Conservation (phyloP, 1,140 invertebrate species). For the Aphaenogaster floridana region DNA sequence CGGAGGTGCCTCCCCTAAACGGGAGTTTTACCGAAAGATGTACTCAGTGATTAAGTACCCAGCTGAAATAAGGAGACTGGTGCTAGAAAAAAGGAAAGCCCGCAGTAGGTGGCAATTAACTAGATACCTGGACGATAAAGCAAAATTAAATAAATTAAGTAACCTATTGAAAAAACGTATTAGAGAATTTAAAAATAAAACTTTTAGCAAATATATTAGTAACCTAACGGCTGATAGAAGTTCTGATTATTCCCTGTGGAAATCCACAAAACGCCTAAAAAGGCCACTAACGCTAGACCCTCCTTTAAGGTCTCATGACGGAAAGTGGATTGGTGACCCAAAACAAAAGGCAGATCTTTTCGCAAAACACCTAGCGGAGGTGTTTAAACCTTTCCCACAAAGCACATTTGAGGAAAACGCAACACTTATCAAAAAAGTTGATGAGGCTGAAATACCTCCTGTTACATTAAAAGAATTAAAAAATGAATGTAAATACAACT, state of each 20-base stretch:
- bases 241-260: neutral
- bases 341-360: neutral
- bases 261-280: neutral
- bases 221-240: neutral
- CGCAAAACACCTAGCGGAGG: neutral
- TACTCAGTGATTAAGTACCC: neutral
- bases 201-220: neutral
- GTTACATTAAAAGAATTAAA: neutral
- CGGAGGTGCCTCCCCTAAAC: no score
- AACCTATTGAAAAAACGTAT: neutral
- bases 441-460: neutral
- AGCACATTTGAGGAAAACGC: neutral
- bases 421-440: neutral
- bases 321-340: neutral
- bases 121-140: neutral
- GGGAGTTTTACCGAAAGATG: neutral
- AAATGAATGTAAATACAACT: constrained; percentile 9
- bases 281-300: neutral
- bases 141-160: neutral
- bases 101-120: neutral
- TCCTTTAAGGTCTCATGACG: neutral
- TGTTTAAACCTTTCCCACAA: neutral
- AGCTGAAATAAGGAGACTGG: neutral
- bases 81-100: neutral
- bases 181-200: neutral